Conservation (phyloP, 1,140 invertebrate genomes). For the Drosophila auraria region DNA sequence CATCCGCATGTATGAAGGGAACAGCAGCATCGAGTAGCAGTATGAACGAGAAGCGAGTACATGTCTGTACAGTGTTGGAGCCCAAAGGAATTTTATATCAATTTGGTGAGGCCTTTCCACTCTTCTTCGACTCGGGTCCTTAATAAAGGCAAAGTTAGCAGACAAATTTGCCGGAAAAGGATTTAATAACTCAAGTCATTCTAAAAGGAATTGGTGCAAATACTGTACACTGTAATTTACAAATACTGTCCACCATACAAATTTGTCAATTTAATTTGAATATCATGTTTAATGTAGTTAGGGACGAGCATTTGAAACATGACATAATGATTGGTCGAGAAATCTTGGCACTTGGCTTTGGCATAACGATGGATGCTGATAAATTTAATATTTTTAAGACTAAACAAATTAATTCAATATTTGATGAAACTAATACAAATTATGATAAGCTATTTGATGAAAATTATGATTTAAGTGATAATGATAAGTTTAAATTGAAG, state of each 20-base stretch:
- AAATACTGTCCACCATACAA: conserved; percentile 10
- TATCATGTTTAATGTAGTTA: conserved; percentile 13
- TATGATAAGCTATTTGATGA: no score
- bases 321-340: conserved; percentile 29
- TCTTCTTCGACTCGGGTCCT: no score
- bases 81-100: background rate
- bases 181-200: background rate
- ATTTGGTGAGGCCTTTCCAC: background rate
- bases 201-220: background rate
- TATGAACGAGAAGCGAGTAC: conserved; percentile 14
- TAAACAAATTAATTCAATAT: no score
- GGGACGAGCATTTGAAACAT: background rate
- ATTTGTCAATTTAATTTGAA: conserved; percentile 26
- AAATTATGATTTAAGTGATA: conserved; percentile 13
- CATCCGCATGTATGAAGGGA: no score
- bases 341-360: conserved; percentile 19
- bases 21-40: no score
- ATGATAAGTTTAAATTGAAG: background rate
- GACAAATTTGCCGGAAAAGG: no score
- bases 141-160: no score
- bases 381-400: no score
- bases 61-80: background rate
- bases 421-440: no score
- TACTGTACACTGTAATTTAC: conserved; percentile 10
- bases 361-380: background rate